Evolutionary conservation across 2,797 vertebrate genomes (phyloP).

Genomic region (Crypturellus tataupa): DNA sequence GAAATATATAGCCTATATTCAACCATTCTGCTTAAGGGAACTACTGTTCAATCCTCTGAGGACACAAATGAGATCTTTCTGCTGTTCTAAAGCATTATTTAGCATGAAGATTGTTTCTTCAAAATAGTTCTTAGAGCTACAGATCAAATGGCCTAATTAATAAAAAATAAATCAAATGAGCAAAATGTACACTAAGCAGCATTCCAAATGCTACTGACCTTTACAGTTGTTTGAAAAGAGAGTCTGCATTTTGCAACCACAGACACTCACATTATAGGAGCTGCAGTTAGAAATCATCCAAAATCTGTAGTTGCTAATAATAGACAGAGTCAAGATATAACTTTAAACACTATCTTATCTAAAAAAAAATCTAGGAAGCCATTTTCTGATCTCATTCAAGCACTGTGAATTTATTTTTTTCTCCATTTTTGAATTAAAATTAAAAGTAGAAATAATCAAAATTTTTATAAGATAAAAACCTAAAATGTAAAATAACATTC

Average conservation of each 20-base stretch:
- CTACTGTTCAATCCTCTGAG: neutral
- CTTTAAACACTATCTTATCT: neutral
- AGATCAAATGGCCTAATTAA: slow-evolving; percentile 46
- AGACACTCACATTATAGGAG: neutral
- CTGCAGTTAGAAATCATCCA: neutral
- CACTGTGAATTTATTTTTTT: neutral
- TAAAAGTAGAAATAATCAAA: neutral
- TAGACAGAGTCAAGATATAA: neutral
- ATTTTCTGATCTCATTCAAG: neutral
- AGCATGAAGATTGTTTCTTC: slow-evolving; percentile 3
- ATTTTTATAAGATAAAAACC: neutral
- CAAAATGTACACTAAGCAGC: neutral
- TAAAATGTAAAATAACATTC: neutral
- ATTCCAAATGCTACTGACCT: slow-evolving; percentile 35
- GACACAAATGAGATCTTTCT: slow-evolving; percentile 45
- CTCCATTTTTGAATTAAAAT: neutral
- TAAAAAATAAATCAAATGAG: slow-evolving; percentile 14
- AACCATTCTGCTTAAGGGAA: slow-evolving; percentile 34
- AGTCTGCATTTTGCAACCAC: neutral
- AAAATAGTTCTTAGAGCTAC: slow-evolving; percentile 18
- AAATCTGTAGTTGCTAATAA: neutral
- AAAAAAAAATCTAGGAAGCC: rapidly evolving
- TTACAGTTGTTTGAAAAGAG: neutral
- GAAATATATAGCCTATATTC: slow-evolving; percentile 69
- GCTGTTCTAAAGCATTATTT: slow-evolving; percentile 34